A percentile compares a stretch with the other conserved stretches of the same genome.
phyloP scores from a whole-genome alignment of 2,797 vertebrate genomes.

The Chaetodon trifasciatus region DNA sequence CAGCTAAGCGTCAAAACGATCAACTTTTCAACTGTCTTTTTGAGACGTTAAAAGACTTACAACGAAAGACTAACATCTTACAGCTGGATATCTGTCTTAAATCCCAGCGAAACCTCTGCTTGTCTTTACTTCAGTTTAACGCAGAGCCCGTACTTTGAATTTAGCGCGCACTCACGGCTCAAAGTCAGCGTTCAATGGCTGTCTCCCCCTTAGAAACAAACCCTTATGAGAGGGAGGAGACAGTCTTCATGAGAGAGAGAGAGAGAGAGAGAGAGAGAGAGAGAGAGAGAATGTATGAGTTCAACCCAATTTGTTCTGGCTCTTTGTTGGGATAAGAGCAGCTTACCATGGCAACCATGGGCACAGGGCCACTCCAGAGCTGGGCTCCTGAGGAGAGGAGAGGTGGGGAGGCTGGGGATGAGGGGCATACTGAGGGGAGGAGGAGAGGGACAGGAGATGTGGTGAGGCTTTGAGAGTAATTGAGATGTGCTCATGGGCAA shows the following conservation, averaged over 20 bases:
- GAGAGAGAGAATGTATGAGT: slow-evolving; percentile 25
- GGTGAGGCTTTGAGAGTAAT: slow-evolving; percentile 14
- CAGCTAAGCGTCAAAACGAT: slow-evolving; percentile 24
- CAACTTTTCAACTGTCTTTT: not conserved
- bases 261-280: slow-evolving; percentile 16
- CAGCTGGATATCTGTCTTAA: not conserved
- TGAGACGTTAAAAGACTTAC: not conserved
- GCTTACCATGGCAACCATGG: slow-evolving; percentile 79
- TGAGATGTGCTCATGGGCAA: slow-evolving; percentile 28
- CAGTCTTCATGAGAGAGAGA: slow-evolving; percentile 2
- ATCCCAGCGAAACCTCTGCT: not conserved
- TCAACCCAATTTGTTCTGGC: slow-evolving; percentile 53
- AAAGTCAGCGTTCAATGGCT: slow-evolving; percentile 34
- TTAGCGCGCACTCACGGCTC: slow-evolving; percentile 60
- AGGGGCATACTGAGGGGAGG: not conserved
- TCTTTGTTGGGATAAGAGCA: slow-evolving; percentile 75
- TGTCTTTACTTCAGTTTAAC: slow-evolving; percentile 10
- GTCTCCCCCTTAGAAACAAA: slow-evolving; percentile 19
- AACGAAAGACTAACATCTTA: not conserved
- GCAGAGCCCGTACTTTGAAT: slow-evolving; percentile 72
- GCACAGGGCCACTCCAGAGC: slow-evolving; percentile 60
- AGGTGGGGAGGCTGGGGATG: slow-evolving; percentile 27
- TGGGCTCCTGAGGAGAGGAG: slow-evolving; percentile 58
- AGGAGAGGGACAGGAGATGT: slow-evolving; percentile 10
- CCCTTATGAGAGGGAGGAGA: slow-evolving; percentile 32